A percentile compares a stretch with the other conserved stretches of the same genome.
Conservation (phyloP, 2,113 vertebrate species). For the Atherinomorus stipes region DNA sequence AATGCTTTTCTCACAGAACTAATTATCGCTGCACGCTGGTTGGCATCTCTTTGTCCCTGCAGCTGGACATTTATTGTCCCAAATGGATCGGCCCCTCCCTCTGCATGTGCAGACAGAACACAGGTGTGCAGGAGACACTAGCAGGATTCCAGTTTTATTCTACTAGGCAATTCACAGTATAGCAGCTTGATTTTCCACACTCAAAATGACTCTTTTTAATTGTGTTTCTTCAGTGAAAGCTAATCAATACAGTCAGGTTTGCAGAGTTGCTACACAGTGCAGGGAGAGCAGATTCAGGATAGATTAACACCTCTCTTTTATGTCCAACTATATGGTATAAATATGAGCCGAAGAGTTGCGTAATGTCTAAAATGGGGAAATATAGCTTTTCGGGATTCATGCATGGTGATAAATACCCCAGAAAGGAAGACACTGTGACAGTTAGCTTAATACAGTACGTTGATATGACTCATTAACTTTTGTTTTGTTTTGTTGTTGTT, state of each 20-base stretch:
- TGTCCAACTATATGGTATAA: too few relatives aligned
- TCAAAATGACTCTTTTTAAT: not conserved
- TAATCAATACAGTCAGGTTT: not conserved
- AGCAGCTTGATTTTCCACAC: not conserved
- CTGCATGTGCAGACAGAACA: conserved; percentile 20
- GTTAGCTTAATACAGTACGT: too few relatives aligned
- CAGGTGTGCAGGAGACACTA: conserved; percentile 47
- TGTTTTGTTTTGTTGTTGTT: too few relatives aligned
- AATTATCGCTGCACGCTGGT: conserved; percentile 26
- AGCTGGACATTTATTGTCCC: conserved; percentile 54
- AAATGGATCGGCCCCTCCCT: not conserved
- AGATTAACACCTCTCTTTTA: too few relatives aligned
- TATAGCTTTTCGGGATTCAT: too few relatives aligned
- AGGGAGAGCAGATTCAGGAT: too few relatives aligned
- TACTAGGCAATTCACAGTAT: not conserved
- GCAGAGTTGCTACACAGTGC: too few relatives aligned
- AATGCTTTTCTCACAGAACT: conserved; percentile 26
- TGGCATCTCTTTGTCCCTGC: conserved; percentile 48
- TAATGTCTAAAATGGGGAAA: too few relatives aligned
- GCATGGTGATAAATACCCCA: too few relatives aligned
- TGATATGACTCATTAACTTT: too few relatives aligned
- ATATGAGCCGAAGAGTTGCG: too few relatives aligned
- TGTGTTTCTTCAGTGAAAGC: not conserved
- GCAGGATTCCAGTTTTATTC: conserved; percentile 6
- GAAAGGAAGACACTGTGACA: too few relatives aligned